These are phyloP conservation scores for Stratiomys singularior DNA, from an alignment of 2,888 invertebrate genomes.

Conservation along the genomic window DNA sequence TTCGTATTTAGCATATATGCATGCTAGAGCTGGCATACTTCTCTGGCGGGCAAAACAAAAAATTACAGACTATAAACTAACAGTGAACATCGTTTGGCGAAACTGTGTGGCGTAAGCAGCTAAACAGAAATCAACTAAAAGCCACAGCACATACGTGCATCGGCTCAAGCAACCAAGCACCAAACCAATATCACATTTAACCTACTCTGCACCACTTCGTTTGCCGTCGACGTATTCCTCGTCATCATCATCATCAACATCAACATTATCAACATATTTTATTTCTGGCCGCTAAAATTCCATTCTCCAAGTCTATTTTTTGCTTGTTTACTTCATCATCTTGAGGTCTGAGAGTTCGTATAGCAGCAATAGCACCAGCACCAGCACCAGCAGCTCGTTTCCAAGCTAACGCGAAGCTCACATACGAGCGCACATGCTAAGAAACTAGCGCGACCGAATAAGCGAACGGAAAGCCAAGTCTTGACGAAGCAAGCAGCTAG, in stretches of 20 bases:
- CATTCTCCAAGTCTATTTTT: constrained; percentile 41
- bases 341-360: background rate
- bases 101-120: constrained; percentile 10
- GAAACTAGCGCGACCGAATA: background rate
- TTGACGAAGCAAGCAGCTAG: no score
- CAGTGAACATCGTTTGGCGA: background rate
- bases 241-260: constrained; percentile 25
- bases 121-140: background rate
- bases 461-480: constrained; percentile 7
- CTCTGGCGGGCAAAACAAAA: background rate
- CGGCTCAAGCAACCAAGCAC: background rate
- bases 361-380: constrained; percentile 13
- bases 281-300: constrained; percentile 47
- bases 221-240: constrained; percentile 18
- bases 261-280: constrained; percentile 44
- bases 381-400: background rate
- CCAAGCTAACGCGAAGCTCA: background rate
- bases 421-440: background rate
- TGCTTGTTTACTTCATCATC: constrained; percentile 42
- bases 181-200: constrained; percentile 41
- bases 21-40: background rate
- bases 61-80: background rate
- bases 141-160: background rate
- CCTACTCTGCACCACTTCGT: constrained; percentile 32
- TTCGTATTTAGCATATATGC: background rate